phyloP scores from a whole-genome alignment of 2,113 vertebrate genomes.

The Rhynchomys soricoides region DNA sequence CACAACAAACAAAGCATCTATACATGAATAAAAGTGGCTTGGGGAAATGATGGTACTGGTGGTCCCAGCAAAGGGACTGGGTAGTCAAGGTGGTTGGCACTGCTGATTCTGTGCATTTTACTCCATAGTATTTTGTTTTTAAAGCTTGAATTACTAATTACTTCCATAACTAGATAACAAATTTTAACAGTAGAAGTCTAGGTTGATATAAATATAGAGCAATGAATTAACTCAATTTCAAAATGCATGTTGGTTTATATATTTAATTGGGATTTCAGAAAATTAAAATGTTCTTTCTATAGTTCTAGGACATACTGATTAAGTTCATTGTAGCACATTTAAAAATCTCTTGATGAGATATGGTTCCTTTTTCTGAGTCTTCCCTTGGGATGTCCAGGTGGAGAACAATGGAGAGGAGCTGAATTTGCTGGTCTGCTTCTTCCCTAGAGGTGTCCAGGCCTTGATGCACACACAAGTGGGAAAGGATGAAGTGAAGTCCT shows the following conservation, averaged over 20 bases:
- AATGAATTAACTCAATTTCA: not conserved
- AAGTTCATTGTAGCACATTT: not conserved
- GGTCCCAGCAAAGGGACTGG: not conserved
- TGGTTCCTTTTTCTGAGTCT: no score
- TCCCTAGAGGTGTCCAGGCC: no score
- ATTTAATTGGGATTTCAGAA: not conserved
- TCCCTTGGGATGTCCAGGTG: no score
- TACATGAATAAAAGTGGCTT: not conserved
- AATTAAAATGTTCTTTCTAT: not conserved
- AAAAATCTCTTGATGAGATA: not conserved
- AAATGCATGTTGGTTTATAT: not conserved
- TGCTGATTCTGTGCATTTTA: not conserved
- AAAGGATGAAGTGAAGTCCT: no score
- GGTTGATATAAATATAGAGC: not conserved
- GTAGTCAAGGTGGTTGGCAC: no score
- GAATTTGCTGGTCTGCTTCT: no score
- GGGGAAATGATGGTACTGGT: not conserved
- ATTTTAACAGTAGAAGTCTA: not conserved
- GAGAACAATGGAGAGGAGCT: no score
- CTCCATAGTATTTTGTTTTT: not conserved
- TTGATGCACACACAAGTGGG: no score
- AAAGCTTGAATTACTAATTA: not conserved
- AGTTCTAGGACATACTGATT: fast-evolving
- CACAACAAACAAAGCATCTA: not conserved
- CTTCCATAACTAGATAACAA: not conserved